These are phyloP conservation scores for Oophaga pumilio DNA, from an alignment of 2,113 vertebrate genomes.

Conservation along the genomic window DNA sequence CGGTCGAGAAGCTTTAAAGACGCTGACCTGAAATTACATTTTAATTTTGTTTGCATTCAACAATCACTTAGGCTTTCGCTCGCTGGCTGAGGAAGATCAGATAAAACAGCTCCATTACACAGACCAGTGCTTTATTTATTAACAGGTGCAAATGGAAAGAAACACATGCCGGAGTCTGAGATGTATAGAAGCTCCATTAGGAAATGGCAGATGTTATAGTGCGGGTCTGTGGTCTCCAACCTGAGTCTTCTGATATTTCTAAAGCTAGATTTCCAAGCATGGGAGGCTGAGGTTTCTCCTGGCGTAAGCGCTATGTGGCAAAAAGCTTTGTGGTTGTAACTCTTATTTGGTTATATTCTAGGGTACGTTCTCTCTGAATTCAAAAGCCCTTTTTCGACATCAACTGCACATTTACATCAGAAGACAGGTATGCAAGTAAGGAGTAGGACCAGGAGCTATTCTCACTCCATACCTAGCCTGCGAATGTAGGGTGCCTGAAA, in stretches of 20 bases:
- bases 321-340: too few species aligned
- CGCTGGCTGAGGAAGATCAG: neutral
- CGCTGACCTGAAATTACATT: conserved; percentile 38
- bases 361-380: too few species aligned
- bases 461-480: too few species aligned
- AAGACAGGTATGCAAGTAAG: too few species aligned
- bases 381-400: too few species aligned
- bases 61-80: conserved; percentile 26
- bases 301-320: too few species aligned
- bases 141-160: neutral
- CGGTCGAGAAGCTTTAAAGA: neutral
- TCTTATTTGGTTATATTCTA: too few species aligned
- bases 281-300: neutral
- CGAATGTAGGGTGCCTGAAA: too few species aligned
- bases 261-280: neutral
- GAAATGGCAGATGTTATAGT: neutral
- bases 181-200: too few species aligned
- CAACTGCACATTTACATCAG: too few species aligned
- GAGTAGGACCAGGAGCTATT: too few species aligned
- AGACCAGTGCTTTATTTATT: neutral
- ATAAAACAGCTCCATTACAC: conserved; percentile 25
- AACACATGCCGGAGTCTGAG: neutral
- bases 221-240: neutral
- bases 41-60: conserved; percentile 54
- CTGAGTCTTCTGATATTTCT: neutral